Evolutionary conservation across 2,888 invertebrate species (phyloP), one percentile per base, ranked within the genome.

Genomic region (Morpho deidamia): DNA sequence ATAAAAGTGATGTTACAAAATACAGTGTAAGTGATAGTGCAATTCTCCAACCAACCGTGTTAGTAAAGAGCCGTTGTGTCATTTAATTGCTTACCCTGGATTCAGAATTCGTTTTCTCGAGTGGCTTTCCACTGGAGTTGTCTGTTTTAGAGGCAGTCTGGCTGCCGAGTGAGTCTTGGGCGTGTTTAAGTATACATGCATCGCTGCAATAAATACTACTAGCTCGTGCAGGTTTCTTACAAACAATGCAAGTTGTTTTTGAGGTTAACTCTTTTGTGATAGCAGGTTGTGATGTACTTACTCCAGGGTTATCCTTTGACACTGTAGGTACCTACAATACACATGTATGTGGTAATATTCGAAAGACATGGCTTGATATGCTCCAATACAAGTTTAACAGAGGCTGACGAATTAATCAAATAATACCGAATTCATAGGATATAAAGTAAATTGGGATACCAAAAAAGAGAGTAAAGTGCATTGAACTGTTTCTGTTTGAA

Each of bases 141-240:
- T 77, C 83, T 35, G 63, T 48, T 68, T 78, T 83, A 23, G 62
- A 56, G 38, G 74, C 60, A 23, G 71, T 50, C 58, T 75, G 83
- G 53, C 59, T 71, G 33, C 77, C 79, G 33, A 87, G 67, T 1
- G 94, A 92, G 63, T 94, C 94, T 69, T 95, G 94, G 1, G 96
- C 96, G 83, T 97, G 96, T 66, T 94, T 94, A 55, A 95, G 90
- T 67, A 97, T 96, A 75, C 98, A 98, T 35, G 92, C 92, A 69
- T 97, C 95, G 68, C 96, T 95, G 78, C 98, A 98, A 79, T 96
- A 98, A 66, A 97, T 95, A 51, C 95, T 95, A 70, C 93, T 94
- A n/a, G 91, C 90, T n/a, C 95, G 91, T 0, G 95, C 93, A 11
- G 92, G 85, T 67, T 93, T 93, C 70, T 94, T 94, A 74, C 96